These are phyloP conservation scores for Rhopilema esculentum DNA, from an alignment of 30 jellyfish, hydroid and myxozoan species.

Conservation along the genomic window DNA sequence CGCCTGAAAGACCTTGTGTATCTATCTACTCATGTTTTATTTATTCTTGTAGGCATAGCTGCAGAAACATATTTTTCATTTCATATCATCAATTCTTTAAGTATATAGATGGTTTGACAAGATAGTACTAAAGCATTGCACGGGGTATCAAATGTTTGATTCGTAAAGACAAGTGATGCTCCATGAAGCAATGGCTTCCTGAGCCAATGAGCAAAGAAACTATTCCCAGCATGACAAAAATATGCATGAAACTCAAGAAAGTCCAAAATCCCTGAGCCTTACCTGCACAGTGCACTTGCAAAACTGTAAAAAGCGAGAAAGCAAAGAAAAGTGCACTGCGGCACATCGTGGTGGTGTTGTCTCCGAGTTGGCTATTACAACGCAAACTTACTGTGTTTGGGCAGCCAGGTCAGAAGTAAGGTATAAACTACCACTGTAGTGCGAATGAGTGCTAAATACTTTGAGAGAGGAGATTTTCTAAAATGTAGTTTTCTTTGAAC, in stretches of 20 bases:
- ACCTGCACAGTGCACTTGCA: conserved; percentile 29
- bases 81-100: too few species aligned
- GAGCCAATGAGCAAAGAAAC: too few species aligned
- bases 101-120: too few species aligned
- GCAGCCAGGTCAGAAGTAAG: neutral
- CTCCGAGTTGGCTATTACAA: neutral
- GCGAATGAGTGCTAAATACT: neutral
- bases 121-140: too few species aligned
- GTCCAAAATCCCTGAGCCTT: neutral
- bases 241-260: neutral
- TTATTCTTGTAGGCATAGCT: too few species aligned
- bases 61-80: too few species aligned
- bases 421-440: neutral
- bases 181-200: too few species aligned
- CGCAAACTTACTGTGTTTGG: neutral
- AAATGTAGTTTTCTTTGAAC: neutral
- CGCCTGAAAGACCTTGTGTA: too few species aligned
- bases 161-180: too few species aligned
- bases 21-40: too few species aligned
- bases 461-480: neutral
- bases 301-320: neutral
- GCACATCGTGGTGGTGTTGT: conserved; percentile 10
- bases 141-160: too few species aligned
- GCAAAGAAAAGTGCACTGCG: conserved; percentile 40
- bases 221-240: neutral